Conservation (phyloP, 2,113 vertebrate genomes). For the Cyprinus carpio region DNA sequence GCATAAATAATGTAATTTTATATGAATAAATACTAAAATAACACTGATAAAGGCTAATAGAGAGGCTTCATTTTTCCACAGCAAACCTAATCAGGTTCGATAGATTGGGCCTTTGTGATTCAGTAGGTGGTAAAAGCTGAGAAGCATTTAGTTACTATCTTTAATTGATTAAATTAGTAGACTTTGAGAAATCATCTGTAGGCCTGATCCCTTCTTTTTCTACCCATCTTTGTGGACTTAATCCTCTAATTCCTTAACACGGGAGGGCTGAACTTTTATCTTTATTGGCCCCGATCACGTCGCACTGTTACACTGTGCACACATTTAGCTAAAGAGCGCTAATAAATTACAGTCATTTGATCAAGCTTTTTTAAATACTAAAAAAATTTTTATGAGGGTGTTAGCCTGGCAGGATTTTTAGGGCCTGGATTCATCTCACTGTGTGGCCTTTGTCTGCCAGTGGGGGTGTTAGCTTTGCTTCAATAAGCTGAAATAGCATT, state of each 20-base stretch:
- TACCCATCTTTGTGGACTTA: background rate
- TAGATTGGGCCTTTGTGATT: background rate
- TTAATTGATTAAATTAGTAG: background rate
- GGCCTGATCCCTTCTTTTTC: background rate
- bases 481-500: constrained; percentile 78
- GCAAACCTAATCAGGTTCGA: background rate
- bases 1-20: no score
- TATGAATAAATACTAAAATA: background rate
- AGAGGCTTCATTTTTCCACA: background rate
- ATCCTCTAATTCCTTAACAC: constrained; percentile 3
- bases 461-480: constrained; percentile 75
- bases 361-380: constrained; percentile 62
- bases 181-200: background rate
- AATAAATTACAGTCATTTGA: constrained; percentile 72
- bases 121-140: background rate
- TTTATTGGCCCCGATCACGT: constrained; percentile 59
- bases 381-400: constrained; percentile 58
- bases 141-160: background rate
- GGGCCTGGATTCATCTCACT: constrained; percentile 69
- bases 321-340: constrained; percentile 53
- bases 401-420: constrained; percentile 19
- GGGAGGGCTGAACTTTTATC: background rate
- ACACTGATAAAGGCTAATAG: background rate
- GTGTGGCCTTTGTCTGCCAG: constrained; percentile 77
- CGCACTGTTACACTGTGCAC: constrained; percentile 41